phyloP scores from a whole-genome alignment of 92 coral and sea anemone species.

The Phenganax subtilis region DNA sequence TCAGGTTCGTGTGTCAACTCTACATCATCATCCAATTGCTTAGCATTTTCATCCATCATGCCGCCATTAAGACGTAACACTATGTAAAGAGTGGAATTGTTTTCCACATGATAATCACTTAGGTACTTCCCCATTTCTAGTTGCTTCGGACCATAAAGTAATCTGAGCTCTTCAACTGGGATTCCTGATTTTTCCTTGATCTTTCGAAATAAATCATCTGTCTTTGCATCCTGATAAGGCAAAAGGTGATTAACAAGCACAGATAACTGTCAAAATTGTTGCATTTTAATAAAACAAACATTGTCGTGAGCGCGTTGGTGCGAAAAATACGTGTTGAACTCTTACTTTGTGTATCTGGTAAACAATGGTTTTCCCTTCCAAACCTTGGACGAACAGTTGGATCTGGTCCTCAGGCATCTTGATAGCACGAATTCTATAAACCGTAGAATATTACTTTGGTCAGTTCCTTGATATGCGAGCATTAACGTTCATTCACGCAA shows the following conservation, averaged over 20 bases:
- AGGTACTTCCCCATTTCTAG: slow-evolving; percentile 53
- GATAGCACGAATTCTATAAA: neutral
- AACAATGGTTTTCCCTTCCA: slow-evolving; percentile 44
- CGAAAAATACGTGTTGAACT: neutral
- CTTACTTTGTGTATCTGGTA: slow-evolving; percentile 45
- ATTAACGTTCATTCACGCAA: neutral
- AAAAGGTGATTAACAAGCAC: neutral
- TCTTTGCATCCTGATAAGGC: slow-evolving; percentile 59
- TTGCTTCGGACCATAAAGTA: slow-evolving; percentile 50
- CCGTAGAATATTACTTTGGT: too few relatives aligned
- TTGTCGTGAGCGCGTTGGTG: too few relatives aligned
- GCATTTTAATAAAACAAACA: too few relatives aligned
- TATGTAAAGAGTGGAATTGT: slow-evolving; percentile 51
- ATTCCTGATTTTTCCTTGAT: slow-evolving; percentile 49
- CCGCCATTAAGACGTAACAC: slow-evolving; percentile 64
- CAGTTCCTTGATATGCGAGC: neutral
- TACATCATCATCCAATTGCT: slow-evolving; percentile 69
- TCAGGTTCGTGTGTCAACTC: slow-evolving; percentile 71
- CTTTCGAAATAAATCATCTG: slow-evolving; percentile 54
- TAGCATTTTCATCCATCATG: slow-evolving; percentile 44
- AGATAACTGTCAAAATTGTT: neutral
- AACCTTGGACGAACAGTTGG: slow-evolving; percentile 47
- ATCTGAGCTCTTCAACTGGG: slow-evolving; percentile 48
- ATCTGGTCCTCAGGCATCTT: neutral
- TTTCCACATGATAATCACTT: slow-evolving; percentile 54